Evolutionary conservation across 1,140 invertebrate genomes (phyloP).

Genomic region (Bombus difficillimus): DNA sequence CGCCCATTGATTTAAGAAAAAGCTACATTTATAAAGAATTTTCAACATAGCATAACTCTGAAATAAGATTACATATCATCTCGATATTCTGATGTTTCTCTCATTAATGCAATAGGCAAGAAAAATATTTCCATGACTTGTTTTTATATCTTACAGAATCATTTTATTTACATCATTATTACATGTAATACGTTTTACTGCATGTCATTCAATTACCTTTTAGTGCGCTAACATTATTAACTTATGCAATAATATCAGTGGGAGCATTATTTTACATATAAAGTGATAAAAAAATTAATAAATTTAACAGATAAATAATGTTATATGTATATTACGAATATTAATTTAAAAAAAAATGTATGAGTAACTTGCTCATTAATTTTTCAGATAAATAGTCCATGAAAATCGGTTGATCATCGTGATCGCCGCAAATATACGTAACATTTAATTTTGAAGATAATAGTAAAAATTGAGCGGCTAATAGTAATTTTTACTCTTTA

Average conservation of each 20-base stretch:
- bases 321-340: not conserved
- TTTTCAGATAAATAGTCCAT: slow-evolving; percentile 30
- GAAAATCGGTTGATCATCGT: slow-evolving; percentile 18
- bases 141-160: slow-evolving; percentile 50
- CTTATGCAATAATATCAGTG: slow-evolving; percentile 57
- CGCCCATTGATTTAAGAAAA: slow-evolving; percentile 17
- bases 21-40: slow-evolving; percentile 27
- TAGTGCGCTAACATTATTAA: slow-evolving; percentile 51
- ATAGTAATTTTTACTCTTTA: not conserved
- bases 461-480: slow-evolving; percentile 6
- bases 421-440: not conserved
- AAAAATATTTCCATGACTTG: not conserved
- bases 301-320: slow-evolving; percentile 1
- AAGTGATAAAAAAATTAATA: slow-evolving; percentile 13
- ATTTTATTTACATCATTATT: slow-evolving; percentile 70
- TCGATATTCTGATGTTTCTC: slow-evolving; percentile 50
- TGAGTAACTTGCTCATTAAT: slow-evolving; percentile 8
- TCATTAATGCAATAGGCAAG: not conserved
- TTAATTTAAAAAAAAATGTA: not conserved
- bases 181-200: slow-evolving; percentile 49
- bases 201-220: slow-evolving; percentile 57
- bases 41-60: slow-evolving; percentile 38
- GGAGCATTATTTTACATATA: slow-evolving; percentile 56
- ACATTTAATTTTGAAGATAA: not conserved
- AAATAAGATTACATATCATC: slow-evolving; percentile 34